phyloP scores from a whole-genome alignment of 2,888 invertebrate species.

The Tinea trinotella region DNA sequence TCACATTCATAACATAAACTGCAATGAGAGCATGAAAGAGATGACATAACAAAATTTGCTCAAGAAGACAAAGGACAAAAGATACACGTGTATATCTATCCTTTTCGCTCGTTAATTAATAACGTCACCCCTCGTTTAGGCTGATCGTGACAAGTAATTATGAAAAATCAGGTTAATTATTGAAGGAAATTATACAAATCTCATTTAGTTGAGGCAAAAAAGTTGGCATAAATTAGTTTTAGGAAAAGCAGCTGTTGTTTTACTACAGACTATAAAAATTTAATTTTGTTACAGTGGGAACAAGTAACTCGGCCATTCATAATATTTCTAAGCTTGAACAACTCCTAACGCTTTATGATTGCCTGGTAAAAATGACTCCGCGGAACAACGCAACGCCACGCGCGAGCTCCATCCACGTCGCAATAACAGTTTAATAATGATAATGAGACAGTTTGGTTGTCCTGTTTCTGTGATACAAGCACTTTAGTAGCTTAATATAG shows the following conservation, averaged over 20 bases:
- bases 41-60: slow-evolving; percentile 18
- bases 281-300: too few relatives aligned
- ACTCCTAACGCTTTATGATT: neutral
- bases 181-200: neutral
- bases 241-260: neutral
- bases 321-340: neutral
- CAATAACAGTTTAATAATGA: too few relatives aligned
- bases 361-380: neutral
- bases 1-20: neutral
- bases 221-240: neutral
- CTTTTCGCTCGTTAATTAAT: slow-evolving; percentile 28
- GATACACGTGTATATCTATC: slow-evolving; percentile 23
- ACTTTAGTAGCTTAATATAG: too few relatives aligned
- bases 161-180: slow-evolving; percentile 25
- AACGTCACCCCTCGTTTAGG: slow-evolving; percentile 21
- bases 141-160: slow-evolving; percentile 32
- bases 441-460: too few relatives aligned
- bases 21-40: slow-evolving; percentile 25
- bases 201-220: neutral
- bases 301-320: neutral
- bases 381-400: neutral
- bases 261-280: too few relatives aligned
- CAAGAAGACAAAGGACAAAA: slow-evolving; percentile 14
- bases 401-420: neutral
- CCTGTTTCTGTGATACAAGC: too few relatives aligned